Base-by-base conservation (phyloP, 2,113 vertebrate genomes). In the Cichladusa arquata region DNA sequence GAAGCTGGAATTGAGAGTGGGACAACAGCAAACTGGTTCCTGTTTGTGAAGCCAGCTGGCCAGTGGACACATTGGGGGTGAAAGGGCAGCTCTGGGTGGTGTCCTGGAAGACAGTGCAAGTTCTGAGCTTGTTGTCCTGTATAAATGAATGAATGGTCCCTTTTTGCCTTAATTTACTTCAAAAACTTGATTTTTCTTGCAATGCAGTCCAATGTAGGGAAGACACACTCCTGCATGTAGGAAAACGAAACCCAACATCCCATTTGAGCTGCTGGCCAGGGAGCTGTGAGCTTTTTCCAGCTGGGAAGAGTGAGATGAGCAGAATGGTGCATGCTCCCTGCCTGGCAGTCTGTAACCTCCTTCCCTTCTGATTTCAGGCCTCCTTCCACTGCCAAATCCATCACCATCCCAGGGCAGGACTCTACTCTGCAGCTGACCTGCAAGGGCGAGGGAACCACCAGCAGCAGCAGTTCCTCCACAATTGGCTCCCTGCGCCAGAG, bases 351-450 rank as follows among this genome's bases (percentile, higher is more conserved):
- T 38, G 40, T 95, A 62, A 91, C 64, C 14, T 70, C 14, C 62
- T 92, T 53, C 7, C 1, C 33, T 82, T 73, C 65, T 72, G 14
- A 33, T 94, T 57, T 1, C 93, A 97, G 98, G 88, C 98, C 98
- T 33, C 98, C 98, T 12, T 99, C 98, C 93, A 99, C 99, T 0
- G 99, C 99, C 81, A 99, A 99, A 97, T 99, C 98, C 92, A 99
- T 99, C 98, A 98, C 98, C 85, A 97, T 99, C 64, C 98, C 99
- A 0, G 99, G 99, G 42, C 99, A 98, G 79, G 99, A 99, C 81
- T 98, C 98, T 12, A 98, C 99, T 91, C 97, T 99, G 91, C 99
- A 99, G 98, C 98, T 99, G 98, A 99, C 99, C 92, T 99, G 99
- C 88, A 99, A 99, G 97, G 99, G 99, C 2, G 99, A 99, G 64